Evolutionary conservation across 2,797 vertebrate species (phyloP).

Genomic region (Catostomus latipinnis): DNA sequence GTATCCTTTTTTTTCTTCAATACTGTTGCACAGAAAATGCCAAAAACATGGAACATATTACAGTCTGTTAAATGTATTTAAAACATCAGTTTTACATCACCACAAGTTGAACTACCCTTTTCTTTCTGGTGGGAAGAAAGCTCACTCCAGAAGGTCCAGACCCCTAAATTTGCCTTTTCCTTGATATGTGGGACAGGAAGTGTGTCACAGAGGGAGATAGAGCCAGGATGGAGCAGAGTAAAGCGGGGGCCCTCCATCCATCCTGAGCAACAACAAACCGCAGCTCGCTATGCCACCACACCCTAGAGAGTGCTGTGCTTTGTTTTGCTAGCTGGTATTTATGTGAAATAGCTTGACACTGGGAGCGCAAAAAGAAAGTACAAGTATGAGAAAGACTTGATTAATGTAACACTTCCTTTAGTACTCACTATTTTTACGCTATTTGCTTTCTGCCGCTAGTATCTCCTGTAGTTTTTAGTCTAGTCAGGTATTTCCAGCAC

Average conservation of each 20-base stretch:
- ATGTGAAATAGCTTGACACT: slow-evolving; percentile 50
- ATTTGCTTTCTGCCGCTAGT: background rate
- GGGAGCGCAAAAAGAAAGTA: background rate
- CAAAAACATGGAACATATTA: too few species aligned
- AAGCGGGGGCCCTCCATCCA: slow-evolving; percentile 44
- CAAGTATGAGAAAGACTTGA: background rate
- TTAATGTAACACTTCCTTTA: background rate
- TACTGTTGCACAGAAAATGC: too few species aligned
- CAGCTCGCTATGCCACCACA: slow-evolving; percentile 76
- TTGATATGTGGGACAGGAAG: slow-evolving; percentile 72
- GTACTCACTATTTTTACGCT: background rate
- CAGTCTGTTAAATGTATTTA: background rate
- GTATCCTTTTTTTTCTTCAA: too few species aligned
- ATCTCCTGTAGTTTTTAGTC: background rate
- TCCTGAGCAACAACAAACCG: slow-evolving; percentile 77
- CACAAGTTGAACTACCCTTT: background rate
- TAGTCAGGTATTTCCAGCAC: background rate
- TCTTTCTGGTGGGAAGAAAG: slow-evolving; percentile 37
- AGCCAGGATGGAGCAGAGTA: slow-evolving; percentile 23
- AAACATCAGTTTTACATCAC: background rate
- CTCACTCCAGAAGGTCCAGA: slow-evolving; percentile 42
- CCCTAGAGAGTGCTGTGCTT: slow-evolving; percentile 71
- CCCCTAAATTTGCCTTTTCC: slow-evolving; percentile 62
- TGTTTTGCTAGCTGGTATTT: slow-evolving; percentile 79
- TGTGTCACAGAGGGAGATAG: slow-evolving; percentile 67